Evolutionary conservation across 2,888 invertebrate genomes (phyloP).

Genomic region (Nebria brevicollis): DNA sequence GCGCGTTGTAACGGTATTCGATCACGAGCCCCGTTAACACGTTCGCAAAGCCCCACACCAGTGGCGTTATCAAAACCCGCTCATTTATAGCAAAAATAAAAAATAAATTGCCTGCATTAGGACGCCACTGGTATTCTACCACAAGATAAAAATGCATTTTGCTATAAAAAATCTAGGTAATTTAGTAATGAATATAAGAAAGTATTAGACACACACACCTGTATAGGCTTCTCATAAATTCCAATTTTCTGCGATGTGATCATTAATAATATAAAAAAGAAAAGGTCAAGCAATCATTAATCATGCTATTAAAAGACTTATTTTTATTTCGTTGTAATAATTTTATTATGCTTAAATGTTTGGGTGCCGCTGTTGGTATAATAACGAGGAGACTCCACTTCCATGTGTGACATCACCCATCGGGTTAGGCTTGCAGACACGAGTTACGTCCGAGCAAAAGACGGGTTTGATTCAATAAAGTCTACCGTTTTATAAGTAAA

Average conservation of each 20-base stretch:
- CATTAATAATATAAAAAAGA: not conserved
- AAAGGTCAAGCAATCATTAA: not conserved
- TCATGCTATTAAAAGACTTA: not conserved
- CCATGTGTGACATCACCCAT: not conserved
- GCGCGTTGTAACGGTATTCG: not conserved
- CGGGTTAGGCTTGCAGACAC: not conserved
- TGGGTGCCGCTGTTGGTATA: not conserved
- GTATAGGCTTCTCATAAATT: not conserved
- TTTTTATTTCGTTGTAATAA: not conserved
- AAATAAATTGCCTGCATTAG: too few species aligned
- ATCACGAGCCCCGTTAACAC: not conserved
- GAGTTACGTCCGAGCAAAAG: not conserved
- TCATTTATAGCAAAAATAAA: not conserved
- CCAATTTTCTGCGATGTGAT: not conserved
- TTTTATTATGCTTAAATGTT: not conserved
- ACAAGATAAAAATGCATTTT: not conserved
- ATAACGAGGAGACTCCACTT: not conserved
- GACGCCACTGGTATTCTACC: too few species aligned
- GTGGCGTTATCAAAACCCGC: not conserved
- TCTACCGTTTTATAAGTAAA: not conserved
- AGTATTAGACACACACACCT: too few species aligned
- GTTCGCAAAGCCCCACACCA: not conserved
- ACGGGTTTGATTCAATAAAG: not conserved
- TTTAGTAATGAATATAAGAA: too few species aligned
- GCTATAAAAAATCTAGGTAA: too few species aligned